phyloP scores from a whole-genome alignment of 1,140 invertebrate species.

The Coptotermes formosanus region DNA sequence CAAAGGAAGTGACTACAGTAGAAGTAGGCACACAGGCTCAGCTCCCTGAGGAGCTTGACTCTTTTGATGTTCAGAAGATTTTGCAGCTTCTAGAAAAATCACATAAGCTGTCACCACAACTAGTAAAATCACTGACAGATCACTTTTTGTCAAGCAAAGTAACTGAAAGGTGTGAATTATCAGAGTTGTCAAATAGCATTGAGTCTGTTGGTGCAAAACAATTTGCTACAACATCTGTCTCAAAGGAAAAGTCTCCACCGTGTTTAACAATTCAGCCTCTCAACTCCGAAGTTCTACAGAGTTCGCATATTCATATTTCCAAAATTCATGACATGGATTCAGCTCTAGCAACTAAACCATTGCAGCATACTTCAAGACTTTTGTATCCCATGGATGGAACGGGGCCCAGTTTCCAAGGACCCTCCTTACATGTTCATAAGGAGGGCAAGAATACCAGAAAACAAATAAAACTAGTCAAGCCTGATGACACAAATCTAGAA shows the following conservation, averaged over 20 bases:
- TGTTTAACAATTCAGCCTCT: background rate
- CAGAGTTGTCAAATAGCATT: background rate
- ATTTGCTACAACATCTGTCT: background rate
- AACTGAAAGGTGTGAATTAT: background rate
- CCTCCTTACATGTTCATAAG: background rate
- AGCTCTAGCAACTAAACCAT: background rate
- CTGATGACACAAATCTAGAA: background rate
- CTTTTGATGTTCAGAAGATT: conserved; percentile 20
- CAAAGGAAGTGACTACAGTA: background rate
- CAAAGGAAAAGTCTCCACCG: background rate
- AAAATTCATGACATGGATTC: background rate
- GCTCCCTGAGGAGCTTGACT: conserved; percentile 1
- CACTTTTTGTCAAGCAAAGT: conserved; percentile 3
- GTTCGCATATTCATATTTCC: background rate
- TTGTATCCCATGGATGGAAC: background rate
- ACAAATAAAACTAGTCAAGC: background rate
- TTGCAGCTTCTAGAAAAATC: conserved; percentile 24
- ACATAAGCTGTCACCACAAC: conserved; percentile 18
- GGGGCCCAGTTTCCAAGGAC: background rate
- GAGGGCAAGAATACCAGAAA: background rate
- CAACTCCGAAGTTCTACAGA: background rate
- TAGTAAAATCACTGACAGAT: conserved; percentile 20
- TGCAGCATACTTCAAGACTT: background rate
- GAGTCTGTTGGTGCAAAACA: background rate
- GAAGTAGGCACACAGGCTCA: conserved; percentile 22